These are phyloP conservation scores for Zoanthus sociatus DNA, from an alignment of 92 coral and sea anemone genomes.

Conservation along the genomic window DNA sequence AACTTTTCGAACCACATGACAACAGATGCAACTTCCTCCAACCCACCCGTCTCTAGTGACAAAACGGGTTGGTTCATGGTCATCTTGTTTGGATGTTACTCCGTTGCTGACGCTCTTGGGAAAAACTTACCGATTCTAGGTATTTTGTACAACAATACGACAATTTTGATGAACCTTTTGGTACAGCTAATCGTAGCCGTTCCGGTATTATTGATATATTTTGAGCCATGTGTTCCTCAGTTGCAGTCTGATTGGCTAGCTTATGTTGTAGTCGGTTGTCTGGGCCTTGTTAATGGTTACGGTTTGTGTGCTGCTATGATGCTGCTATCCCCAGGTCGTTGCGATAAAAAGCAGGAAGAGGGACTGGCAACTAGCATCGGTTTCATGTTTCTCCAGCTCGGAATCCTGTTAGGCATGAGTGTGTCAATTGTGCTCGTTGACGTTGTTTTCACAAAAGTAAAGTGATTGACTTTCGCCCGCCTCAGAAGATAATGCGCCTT, in stretches of 20 bases:
- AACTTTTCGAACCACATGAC: constrained; percentile 3
- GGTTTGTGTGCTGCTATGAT: constrained; percentile 93
- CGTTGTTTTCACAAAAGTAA: constrained; percentile 68
- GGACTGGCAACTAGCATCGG: constrained; percentile 91
- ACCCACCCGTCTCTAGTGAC: constrained; percentile 59
- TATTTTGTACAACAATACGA: constrained; percentile 79
- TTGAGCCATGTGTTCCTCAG: constrained; percentile 76
- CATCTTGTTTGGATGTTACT: constrained; percentile 84
- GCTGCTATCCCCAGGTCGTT: constrained; percentile 84
- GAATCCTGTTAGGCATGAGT: constrained; percentile 81
- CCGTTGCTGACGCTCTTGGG: constrained; percentile 88
- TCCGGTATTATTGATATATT: constrained; percentile 84
- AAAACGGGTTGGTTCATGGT: constrained; percentile 93
- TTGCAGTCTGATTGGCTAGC: constrained; percentile 91
- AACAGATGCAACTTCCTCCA: constrained; percentile 40
- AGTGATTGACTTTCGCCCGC: not conserved
- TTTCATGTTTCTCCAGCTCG: constrained; percentile 84
- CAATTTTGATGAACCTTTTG: constrained; percentile 76
- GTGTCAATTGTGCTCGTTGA: constrained; percentile 79
- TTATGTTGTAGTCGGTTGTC: constrained; percentile 72
- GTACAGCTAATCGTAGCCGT: constrained; percentile 82
- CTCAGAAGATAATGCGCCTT: too few relatives aligned
- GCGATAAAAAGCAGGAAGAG: constrained; percentile 79
- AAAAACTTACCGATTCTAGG: constrained; percentile 86
- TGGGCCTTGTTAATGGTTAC: constrained; percentile 86